phyloP scores from a whole-genome alignment of 2,113 vertebrate species.

The Typhlomys cinereus region DNA sequence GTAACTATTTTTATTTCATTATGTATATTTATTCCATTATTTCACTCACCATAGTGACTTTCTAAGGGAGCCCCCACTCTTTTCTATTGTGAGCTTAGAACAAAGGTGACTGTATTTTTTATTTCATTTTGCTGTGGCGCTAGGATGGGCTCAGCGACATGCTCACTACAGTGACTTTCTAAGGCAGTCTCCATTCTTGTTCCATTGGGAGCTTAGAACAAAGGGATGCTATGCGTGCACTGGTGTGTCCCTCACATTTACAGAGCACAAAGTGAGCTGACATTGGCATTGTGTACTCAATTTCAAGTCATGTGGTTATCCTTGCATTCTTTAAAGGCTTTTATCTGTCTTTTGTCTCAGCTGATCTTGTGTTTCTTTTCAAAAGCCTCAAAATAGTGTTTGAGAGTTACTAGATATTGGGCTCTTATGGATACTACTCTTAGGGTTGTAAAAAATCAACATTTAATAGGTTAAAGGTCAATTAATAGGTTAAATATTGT shows the following conservation, averaged over 20 bases:
- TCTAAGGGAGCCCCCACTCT: not conserved
- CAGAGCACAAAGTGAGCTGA: not conserved
- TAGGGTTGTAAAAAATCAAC: not conserved
- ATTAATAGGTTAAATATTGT: not conserved
- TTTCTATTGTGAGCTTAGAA: not conserved
- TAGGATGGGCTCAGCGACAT: too few relatives aligned
- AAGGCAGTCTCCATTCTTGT: not conserved
- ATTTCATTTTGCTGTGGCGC: too few relatives aligned
- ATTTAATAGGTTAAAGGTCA: not conserved
- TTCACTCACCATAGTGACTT: not conserved
- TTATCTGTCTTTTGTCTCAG: not conserved
- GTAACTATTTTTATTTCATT: not conserved
- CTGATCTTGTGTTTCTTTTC: not conserved
- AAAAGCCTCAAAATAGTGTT: not conserved
- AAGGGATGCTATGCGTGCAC: too few relatives aligned
- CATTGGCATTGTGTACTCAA: accelerated
- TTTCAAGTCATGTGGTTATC: accelerated
- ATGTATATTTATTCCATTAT: not conserved
- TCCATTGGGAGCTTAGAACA: not conserved
- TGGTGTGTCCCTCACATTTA: accelerated
- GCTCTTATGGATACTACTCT: too few relatives aligned
- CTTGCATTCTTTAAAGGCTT: accelerated
- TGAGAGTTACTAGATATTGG: not conserved
- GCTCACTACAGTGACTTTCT: too few relatives aligned
- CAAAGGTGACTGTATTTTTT: too few relatives aligned